Evolutionary conservation across 2,888 invertebrate species (phyloP), one percentile per base, ranked within the genome.

Genomic region (Tenthredo livida): DNA sequence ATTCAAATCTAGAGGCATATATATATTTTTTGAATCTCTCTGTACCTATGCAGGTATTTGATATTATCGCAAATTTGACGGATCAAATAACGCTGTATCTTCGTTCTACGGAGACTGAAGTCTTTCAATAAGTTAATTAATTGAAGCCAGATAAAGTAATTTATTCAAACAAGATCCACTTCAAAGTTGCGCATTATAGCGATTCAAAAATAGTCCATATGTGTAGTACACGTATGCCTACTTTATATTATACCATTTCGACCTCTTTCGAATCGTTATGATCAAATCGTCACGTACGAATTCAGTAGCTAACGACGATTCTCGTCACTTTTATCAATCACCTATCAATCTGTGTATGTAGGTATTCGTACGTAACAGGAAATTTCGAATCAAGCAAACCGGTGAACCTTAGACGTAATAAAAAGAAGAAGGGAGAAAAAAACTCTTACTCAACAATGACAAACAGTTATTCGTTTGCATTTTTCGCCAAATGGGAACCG

Each of bases 71-170:
- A n/a, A n/a, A 7, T 54, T 54, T n/a, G 7, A 54, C n/a, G 54
- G n/a, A n/a, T n/a, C 54, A 54, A 54, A n/a, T 54, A n/a, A 54
- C n/a, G 54, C 61, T 61, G 61, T 61, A 61, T 25, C 61, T 61
- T 61, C 61, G 61, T 25, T 21, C 25, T 61, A 37, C 7, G 25
- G 10, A 25, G 10, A 61, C 61, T 61, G 25, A 61, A 70, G 70
- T 37, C 70, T 70, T 70, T 70, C 70, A n/a, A 61, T 54, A 54
- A 61, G 61, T 61, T 25, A 70, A 40, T 40, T 70, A 33, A 70
- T 70, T 37, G 70, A 70, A 70, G 37, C 70, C 70, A 37, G n/a
- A 70, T 17, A 40, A 70, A 70, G 17, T 29, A 70, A 70, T 70
- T 37, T 29, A 40, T 70, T 37, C 37, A 15, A 17, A 40, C 37